Evolutionary conservation across 2,797 vertebrate species (phyloP).

Genomic region (Anomalospiza imberbis): DNA sequence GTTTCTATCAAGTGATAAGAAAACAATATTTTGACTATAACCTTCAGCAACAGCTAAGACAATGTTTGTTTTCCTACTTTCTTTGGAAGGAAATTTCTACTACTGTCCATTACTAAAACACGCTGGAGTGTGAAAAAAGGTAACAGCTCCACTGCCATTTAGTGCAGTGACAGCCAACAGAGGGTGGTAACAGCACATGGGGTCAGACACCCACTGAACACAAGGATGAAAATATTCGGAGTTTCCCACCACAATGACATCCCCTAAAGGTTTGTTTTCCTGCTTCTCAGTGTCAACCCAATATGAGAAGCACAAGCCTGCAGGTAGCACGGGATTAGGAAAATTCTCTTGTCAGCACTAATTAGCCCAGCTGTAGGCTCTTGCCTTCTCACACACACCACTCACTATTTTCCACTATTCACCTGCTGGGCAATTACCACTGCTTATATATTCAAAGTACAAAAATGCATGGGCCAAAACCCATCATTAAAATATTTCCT

Average conservation of each 20-base stretch:
- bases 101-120: constrained; percentile 2
- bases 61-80: constrained; percentile 12
- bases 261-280: not conserved
- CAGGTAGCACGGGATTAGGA: not conserved
- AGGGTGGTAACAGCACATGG: rapidly evolving
- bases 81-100: not conserved
- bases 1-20: constrained; percentile 35
- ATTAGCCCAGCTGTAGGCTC: not conserved
- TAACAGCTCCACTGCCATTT: not conserved
- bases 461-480: not conserved
- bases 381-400: not conserved
- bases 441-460: not conserved
- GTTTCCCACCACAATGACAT: not conserved
- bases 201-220: not conserved
- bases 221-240: not conserved
- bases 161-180: not conserved
- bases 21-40: constrained; percentile 56
- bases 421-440: not conserved
- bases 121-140: not conserved
- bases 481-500: not conserved
- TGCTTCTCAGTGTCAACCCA: not conserved
- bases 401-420: not conserved
- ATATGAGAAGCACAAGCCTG: not conserved
- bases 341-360: not conserved
- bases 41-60: constrained; percentile 29